Percentiles rank a stretch among this genome's conserved stretches.
phyloP scores from a whole-genome alignment of 64 coral and sea anemone species.

The Cladopsammia gracilis region DNA sequence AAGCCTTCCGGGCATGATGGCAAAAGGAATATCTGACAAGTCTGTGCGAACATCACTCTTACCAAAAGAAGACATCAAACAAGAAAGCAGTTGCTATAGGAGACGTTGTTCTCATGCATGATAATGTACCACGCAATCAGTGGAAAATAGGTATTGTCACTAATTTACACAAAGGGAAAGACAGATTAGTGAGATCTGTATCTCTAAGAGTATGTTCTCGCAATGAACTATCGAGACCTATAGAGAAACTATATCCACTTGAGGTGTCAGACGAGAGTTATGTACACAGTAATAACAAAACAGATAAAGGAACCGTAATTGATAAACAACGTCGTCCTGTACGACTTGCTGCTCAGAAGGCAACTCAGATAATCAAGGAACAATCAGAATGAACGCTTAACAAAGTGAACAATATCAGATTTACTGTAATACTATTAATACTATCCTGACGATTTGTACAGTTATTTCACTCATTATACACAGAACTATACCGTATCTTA shows the following conservation, averaged over 20 bases:
- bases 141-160: background rate
- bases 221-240: background rate
- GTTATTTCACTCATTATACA: too few species aligned
- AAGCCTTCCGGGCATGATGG: slow-evolving; percentile 48
- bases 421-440: background rate
- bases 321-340: slow-evolving; percentile 6
- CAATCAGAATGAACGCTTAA: slow-evolving; percentile 23
- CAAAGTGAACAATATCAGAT: slow-evolving; percentile 25
- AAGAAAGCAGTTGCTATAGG: background rate
- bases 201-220: slow-evolving; percentile 5
- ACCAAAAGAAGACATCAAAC: background rate
- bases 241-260: background rate
- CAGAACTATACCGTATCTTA: background rate
- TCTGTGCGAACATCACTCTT: slow-evolving; percentile 31
- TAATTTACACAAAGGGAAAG: slow-evolving; percentile 10
- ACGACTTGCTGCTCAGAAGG: slow-evolving; percentile 29
- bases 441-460: background rate
- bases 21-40: slow-evolving; percentile 50
- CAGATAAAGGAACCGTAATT: background rate
- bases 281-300: slow-evolving; percentile 5
- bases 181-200: slow-evolving; percentile 1
- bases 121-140: too few species aligned
- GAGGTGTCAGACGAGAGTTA: slow-evolving; percentile 7
- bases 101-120: too few species aligned
- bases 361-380: slow-evolving; percentile 16